phyloP scores from a whole-genome alignment of 2,888 invertebrate genomes.

The Hanleya hanleyi region DNA sequence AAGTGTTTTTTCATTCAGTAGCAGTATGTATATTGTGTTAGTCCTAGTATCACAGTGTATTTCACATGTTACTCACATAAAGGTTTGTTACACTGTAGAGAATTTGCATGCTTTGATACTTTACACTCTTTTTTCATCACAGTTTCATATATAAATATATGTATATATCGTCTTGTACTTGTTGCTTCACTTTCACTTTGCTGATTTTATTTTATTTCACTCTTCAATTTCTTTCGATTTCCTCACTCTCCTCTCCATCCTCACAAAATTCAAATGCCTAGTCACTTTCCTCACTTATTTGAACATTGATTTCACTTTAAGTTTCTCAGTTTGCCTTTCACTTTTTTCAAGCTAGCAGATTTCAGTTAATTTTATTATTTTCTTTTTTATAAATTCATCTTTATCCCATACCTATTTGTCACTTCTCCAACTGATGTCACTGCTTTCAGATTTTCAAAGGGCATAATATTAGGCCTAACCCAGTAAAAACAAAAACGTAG shows the following conservation, averaged over 20 bases:
- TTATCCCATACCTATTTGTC: no score
- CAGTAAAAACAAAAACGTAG: no score
- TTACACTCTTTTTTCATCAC: neutral
- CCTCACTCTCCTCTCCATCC: neutral
- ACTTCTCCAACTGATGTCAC: no score
- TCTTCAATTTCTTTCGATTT: neutral
- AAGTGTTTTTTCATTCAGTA: neutral
- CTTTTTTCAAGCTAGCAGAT: no score
- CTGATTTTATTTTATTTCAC: neutral
- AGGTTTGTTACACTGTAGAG: neutral
- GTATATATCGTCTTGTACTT: neutral
- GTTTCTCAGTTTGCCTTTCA: no score
- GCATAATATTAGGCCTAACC: no score
- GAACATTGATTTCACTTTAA: no score
- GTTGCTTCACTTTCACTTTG: neutral
- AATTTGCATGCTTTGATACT: neutral
- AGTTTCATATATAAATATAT: no score
- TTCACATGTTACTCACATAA: neutral
- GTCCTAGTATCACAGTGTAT: neutral
- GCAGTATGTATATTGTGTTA: neutral
- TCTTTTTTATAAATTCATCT: no score
- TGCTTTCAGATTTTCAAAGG: no score
- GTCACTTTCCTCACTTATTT: neutral
- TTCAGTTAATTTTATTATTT: no score
- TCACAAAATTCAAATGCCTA: neutral